phyloP scores from a whole-genome alignment of 2,113 vertebrate genomes.

The Pedionomus torquatus region DNA sequence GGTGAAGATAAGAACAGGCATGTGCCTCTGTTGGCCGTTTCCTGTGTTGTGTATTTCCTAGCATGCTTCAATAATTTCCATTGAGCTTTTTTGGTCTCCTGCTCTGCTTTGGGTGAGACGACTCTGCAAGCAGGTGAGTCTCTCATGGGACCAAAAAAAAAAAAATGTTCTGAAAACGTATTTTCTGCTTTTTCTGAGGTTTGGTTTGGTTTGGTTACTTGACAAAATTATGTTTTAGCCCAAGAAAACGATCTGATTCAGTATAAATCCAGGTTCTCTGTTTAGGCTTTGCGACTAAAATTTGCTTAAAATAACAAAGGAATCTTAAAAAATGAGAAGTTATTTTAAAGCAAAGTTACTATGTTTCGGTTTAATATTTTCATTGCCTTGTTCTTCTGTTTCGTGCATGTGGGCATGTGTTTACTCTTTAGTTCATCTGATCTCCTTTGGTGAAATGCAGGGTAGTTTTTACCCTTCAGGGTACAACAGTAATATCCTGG shows the following conservation, averaged over 20 bases:
- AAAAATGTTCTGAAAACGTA: background rate
- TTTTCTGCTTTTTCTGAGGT: background rate
- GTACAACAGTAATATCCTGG: background rate
- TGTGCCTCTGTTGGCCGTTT: background rate
- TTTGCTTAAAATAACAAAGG: background rate
- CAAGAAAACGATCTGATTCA: background rate
- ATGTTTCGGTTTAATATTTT: background rate
- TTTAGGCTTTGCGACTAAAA: background rate
- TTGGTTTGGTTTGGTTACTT: background rate
- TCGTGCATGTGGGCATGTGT: background rate
- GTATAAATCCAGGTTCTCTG: background rate
- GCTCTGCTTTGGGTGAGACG: fast-evolving
- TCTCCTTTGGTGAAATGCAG: background rate
- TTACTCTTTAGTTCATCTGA: background rate
- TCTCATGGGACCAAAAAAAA: background rate
- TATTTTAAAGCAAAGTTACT: background rate
- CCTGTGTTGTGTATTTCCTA: background rate
- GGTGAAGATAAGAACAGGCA: background rate
- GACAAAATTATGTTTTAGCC: background rate
- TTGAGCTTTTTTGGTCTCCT: background rate
- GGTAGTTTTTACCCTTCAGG: background rate
- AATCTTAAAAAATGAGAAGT: background rate
- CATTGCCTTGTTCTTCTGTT: background rate
- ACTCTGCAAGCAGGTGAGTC: background rate
- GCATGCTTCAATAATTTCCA: background rate